Conservation (phyloP, 2,113 vertebrate species). For the Struthio camelus region DNA sequence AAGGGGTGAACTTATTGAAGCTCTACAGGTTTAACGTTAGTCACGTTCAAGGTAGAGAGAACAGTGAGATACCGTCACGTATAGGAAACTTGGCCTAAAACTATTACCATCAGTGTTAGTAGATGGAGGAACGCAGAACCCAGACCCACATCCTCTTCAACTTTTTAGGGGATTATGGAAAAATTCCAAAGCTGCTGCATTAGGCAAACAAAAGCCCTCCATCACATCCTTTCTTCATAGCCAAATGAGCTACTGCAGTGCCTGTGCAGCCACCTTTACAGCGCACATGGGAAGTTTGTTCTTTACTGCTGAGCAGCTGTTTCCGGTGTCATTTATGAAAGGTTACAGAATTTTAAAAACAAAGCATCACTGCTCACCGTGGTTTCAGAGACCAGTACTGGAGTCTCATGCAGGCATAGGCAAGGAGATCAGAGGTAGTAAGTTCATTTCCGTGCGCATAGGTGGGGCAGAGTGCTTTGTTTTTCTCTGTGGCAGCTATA, state of each 20-base stretch:
- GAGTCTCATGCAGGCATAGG: neutral
- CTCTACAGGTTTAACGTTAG: neutral
- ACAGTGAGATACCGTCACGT: neutral
- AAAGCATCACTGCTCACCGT: neutral
- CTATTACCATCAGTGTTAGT: neutral
- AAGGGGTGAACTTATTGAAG: neutral
- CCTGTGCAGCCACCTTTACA: neutral
- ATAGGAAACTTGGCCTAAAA: neutral
- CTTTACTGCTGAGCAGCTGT: conserved; percentile 20
- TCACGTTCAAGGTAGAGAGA: neutral
- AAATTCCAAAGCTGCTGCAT: neutral
- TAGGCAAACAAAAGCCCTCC: conserved; percentile 11
- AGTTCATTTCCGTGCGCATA: conserved; percentile 15
- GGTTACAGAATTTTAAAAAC: conserved; percentile 8
- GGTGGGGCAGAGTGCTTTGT: neutral
- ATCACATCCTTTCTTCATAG: conserved; percentile 3
- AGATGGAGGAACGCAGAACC: neutral
- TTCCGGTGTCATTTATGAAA: conserved; percentile 17
- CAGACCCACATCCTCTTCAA: rapidly evolving
- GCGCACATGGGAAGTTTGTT: neutral
- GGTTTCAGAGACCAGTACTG: neutral
- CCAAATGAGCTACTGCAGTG: rapidly evolving
- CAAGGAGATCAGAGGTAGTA: neutral
- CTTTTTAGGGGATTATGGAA: neutral
- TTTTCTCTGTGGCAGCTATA: neutral